Evolutionary conservation across 2,113 vertebrate genomes (phyloP), one percentile per base, ranked within the genome.

Genomic region (Eclectus roratus): DNA sequence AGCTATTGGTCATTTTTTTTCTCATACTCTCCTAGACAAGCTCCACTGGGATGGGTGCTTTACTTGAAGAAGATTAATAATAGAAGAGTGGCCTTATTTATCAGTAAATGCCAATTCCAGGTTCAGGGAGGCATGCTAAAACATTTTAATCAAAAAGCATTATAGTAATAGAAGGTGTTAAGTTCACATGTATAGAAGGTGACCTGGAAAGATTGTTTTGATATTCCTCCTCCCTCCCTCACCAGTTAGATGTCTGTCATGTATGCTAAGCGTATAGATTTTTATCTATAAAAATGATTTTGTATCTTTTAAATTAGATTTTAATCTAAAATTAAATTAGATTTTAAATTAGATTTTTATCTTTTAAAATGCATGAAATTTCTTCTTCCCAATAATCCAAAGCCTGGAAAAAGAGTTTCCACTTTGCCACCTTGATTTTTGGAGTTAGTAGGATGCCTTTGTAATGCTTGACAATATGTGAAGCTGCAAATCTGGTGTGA

Each of bases 181-280:
- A 56, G 31, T 72, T 39, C 37, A 56, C 8, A 6, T 11, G 6
- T 44, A 13, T 29, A 76, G 70, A 28, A 66, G 44, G 24, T 43
- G 28, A 52, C 63, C 80, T 90, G 85, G 47, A 43, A 58, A 31
- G 47, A 46, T 27, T 41, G 6, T 29, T 41, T 41, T 79, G 61
- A 27, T 39, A 9, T 10, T 84, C 19, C 23, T 28, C 24, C 11
- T 7, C 7, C 1, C 0, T n/a, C 9, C 15, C 11, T 50, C 3
- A 14, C 3, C 13, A 28, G 3, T 86, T 63, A 14, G 35, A 35
- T 80, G 41, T 56, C 33, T 31, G 17, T 88, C 35, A 2, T 56
- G 20, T 10, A 27, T 46, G 43, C 23, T 53, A 9, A 47, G 65
- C 16, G 9, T 18, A 64, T 77, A 41, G 39, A 41, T 61, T 4